Evolutionary conservation across 2,113 vertebrate species (phyloP), one percentile per base, ranked within the genome.

Genomic region (Antigone vipio): DNA sequence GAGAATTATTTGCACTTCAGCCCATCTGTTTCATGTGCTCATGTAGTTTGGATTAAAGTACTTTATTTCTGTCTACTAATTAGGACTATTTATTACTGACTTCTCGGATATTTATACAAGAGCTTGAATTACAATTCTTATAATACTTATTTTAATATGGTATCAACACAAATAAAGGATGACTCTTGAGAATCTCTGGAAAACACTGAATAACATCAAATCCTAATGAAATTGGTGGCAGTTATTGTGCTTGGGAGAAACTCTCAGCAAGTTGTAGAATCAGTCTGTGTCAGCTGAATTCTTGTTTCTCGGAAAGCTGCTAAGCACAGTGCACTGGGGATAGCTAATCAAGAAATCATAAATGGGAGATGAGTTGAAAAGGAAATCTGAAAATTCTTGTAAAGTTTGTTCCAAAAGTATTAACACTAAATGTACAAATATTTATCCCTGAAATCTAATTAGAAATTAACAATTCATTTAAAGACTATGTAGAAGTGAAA

Each of bases 31-130:
- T 89, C 84, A 95, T 75, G 35, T 45, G n/a, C 62, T 95, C 30
- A 4, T 62, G 49, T 59, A 94, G 68, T 87, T 92, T 86, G 92
- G 49, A 91, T 91, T 93, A 81, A 96, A 95, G 56, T 88, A 82
- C 60, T 97, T 93, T 85, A 82, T 92, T 97, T 91, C 76, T 66
- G 50, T 71, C 81, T 89, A 45, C 94, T 94, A 95, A 97, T 97
- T 91, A 85, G 62, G 66, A 92, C 71, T 94, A 92, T 91, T 97
- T 97, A 92, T 89, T 95, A 93, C 73, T 66, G 80, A 72, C 62
- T 81, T 62, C 74, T 88, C 35, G 66, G 68, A 83, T 86, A 83
- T 85, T 89, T 76, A 58, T 91, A 50, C 26, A 42, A 40, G 38
- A 86, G 62, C 77, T 88, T 85, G 94, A 93, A 82, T 71, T 73